Evolutionary conservation across 2,888 invertebrate genomes (phyloP), one percentile per base, ranked within the genome.

Genomic region (Microctonus hyperodae): DNA sequence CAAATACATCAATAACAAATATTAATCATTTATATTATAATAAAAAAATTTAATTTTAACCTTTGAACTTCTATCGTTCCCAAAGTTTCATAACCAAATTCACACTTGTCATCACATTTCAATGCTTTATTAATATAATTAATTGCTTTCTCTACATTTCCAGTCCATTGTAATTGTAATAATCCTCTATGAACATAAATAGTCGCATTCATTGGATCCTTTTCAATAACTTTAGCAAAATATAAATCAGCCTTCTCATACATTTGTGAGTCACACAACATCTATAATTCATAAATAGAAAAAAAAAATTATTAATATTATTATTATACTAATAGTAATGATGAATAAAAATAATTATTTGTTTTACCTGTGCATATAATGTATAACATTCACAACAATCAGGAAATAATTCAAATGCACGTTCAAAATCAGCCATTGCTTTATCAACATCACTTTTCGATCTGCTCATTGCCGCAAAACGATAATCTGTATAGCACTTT

Each of bases 41-140:
- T 55, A 64, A 35, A 28, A 22, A 37, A 11, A 20, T 64, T 28
- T n/a, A 13, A 48, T 23, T 40, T 58, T 40, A 70, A 83, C 83
- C 83, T 76, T 86, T 97, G 97, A 72, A 97, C 95, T 88, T 97
- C 96, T 72, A 98, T 92, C 28, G 96, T 95, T 74, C 95, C 97
- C 70, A 97, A 87, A 53, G 97, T 96, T 86, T 98, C 98, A 84
- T 94, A 97, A 9, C 95, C 97, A 86, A 96, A 92, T 85, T 95
- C 94, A 86, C 96, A 97, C 83, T 93, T 94, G 60, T 93, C 91
- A 86, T 98, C 98, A 76, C 95, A 88, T 80, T 92, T 89, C 73
- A 97, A 90, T 1, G 95, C 95, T 83, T 91, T 89, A 71, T 90
- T 90, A 78, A 97, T 92, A 68, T 92, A 86, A 72, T 89, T 87